phyloP scores from a whole-genome alignment of 2,797 vertebrate species.

The Pseudomugil tenellus region DNA sequence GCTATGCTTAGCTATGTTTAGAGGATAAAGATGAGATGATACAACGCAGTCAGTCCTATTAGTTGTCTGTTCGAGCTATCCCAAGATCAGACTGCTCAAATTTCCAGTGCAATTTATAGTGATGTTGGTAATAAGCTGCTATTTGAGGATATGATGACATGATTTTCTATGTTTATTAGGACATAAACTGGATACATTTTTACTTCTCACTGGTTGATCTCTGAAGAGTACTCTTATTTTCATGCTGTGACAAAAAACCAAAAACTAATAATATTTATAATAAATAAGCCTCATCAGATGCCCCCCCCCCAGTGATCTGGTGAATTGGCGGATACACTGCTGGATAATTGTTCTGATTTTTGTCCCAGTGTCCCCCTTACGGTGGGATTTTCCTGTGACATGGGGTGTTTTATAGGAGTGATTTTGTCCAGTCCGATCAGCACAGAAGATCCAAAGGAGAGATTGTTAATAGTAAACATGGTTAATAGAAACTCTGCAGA shows the following conservation, averaged over 20 bases:
- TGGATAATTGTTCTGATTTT: no score
- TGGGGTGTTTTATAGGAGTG: constrained; percentile 45
- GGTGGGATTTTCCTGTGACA: neutral
- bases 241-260: no score
- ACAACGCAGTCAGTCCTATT: neutral
- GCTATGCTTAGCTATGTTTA: neutral
- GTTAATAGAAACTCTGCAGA: no score
- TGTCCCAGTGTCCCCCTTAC: no score
- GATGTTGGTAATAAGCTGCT: neutral
- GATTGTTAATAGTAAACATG: no score
- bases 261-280: no score
- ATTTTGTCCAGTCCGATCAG: no score
- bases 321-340: no score
- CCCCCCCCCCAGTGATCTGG: no score
- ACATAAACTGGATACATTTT: neutral
- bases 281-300: no score
- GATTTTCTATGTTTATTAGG: neutral
- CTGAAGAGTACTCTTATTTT: neutral
- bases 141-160: neutral
- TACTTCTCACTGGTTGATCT: neutral
- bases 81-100: neutral
- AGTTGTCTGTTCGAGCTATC: neutral
- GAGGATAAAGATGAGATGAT: neutral
- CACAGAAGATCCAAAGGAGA: no score
- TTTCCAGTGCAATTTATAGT: neutral